These are phyloP conservation scores for Bucorvus abyssinicus DNA, from an alignment of 2,797 vertebrate species.

Conservation along the genomic window DNA sequence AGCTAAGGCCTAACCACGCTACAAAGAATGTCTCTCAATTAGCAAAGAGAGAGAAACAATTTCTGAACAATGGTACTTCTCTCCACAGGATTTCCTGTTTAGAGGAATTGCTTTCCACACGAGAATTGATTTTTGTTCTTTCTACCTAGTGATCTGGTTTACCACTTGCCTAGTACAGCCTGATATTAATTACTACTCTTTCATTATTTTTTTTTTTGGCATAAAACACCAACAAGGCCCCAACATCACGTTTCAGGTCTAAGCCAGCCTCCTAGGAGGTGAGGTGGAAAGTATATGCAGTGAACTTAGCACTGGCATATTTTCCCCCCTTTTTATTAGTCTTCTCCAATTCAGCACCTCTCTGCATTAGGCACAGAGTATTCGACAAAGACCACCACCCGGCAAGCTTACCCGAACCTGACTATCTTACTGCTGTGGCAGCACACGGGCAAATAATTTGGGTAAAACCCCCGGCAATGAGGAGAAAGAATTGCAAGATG, in stretches of 20 bases:
- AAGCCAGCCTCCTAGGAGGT: background rate
- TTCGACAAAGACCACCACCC: background rate
- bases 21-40: conserved; percentile 11
- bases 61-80: conserved; percentile 18
- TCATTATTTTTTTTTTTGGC: background rate
- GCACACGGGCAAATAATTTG: background rate
- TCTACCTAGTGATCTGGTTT: background rate
- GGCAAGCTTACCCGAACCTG: background rate
- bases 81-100: conserved; percentile 43
- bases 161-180: background rate
- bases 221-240: background rate
- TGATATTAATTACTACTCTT: background rate
- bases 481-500: background rate
- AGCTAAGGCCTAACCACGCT: background rate
- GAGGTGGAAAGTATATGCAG: background rate
- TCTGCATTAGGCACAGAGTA: background rate
- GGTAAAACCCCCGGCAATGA: background rate
- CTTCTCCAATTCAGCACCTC: background rate
- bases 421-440: background rate
- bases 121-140: background rate
- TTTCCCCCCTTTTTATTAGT: background rate
- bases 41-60: conserved; percentile 16
- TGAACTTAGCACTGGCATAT: background rate
- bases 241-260: background rate
- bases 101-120: conserved; percentile 19